A percentile compares a stretch with the other conserved stretches of the same genome.
Conservation (phyloP, 2,113 vertebrate species). For the Channa argus region DNA sequence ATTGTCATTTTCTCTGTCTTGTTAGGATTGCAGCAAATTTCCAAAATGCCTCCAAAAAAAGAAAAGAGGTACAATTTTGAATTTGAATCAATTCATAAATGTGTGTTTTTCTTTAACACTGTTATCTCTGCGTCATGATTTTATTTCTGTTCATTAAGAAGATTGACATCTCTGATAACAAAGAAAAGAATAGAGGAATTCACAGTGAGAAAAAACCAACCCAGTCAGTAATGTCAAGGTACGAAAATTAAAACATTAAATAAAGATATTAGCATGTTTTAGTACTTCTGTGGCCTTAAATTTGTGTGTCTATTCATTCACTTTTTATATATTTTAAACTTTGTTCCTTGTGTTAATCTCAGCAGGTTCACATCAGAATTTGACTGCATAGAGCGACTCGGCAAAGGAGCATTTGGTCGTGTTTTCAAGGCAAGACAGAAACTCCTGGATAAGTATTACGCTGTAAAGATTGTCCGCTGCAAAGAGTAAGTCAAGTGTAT, state of each 20-base stretch:
- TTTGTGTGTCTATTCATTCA: background rate
- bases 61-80: slow-evolving; percentile 60
- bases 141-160: slow-evolving; percentile 35
- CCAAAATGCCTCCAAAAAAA: background rate
- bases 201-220: slow-evolving; percentile 4
- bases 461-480: slow-evolving; percentile 77
- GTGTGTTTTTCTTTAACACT: background rate
- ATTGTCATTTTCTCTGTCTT: slow-evolving; percentile 11
- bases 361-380: slow-evolving; percentile 76
- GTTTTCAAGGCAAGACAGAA: slow-evolving; percentile 78
- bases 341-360: background rate
- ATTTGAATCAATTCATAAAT: background rate
- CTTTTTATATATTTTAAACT: background rate
- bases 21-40: slow-evolving; percentile 80
- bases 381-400: slow-evolving; percentile 62
- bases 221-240: slow-evolving; percentile 55
- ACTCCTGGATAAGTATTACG: slow-evolving; percentile 55
- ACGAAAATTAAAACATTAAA: background rate
- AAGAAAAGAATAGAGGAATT: background rate
- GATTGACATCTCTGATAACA: slow-evolving; percentile 19
- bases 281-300: background rate
- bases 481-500: slow-evolving; percentile 66
- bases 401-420: slow-evolving; percentile 75
- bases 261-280: background rate
- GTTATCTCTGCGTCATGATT: background rate